Conservation (phyloP, 2,113 vertebrate species). For the Ursus arctos region DNA sequence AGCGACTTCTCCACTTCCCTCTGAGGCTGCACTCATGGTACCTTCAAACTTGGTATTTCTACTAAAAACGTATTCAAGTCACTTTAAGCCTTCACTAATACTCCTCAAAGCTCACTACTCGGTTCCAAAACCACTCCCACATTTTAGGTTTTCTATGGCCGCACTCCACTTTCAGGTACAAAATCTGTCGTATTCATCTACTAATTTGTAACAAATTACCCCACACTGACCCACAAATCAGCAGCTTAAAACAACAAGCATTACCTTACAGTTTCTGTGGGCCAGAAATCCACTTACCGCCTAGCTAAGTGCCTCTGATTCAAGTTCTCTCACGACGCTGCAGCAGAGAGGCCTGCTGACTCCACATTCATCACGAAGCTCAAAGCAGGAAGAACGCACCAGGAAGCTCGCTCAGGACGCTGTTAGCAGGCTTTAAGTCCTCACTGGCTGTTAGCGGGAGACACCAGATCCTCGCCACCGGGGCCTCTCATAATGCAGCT, state of each 20-base stretch:
- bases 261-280: neutral
- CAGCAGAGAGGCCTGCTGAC: accelerated
- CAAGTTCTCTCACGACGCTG: neutral
- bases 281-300: neutral
- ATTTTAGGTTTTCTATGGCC: neutral
- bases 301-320: neutral
- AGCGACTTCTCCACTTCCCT: neutral
- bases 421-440: no score
- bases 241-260: neutral
- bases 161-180: neutral
- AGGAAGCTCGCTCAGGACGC: neutral
- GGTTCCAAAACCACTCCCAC: neutral
- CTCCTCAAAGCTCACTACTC: neutral
- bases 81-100: neutral
- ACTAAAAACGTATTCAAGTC: neutral
- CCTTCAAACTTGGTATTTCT: neutral
- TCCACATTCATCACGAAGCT: accelerated
- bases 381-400: neutral
- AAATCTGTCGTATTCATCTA: neutral
- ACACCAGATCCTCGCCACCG: neutral
- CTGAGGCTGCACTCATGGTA: neutral
- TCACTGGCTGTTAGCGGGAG: neutral
- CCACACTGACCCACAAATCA: neutral
- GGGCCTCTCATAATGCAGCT: neutral
- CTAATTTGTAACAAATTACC: neutral